phyloP scores from a whole-genome alignment of 2,888 invertebrate species.

The Eudemis profundana region DNA sequence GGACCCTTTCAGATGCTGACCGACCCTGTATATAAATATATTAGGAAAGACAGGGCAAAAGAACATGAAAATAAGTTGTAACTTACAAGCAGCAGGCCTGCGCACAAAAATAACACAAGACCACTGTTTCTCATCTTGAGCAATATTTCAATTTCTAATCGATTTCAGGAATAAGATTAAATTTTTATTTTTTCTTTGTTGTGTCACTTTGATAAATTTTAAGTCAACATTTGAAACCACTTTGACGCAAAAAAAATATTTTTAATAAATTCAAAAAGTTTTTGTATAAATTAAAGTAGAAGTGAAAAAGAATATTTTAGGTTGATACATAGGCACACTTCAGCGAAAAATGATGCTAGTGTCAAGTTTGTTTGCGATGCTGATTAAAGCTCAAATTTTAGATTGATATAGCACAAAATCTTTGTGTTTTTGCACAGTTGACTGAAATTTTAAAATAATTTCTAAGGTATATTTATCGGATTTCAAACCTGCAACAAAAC shows the following conservation, averaged over 20 bases:
- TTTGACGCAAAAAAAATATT: constrained; percentile 12
- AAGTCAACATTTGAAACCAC: constrained; percentile 31
- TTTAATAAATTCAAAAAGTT: not conserved
- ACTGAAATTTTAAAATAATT: too few species aligned
- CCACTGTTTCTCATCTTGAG: constrained; percentile 69
- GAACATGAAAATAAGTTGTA: not conserved
- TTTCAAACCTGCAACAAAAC: too few species aligned
- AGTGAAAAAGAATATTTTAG: not conserved
- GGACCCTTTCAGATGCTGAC: too few species aligned
- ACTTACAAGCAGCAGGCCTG: constrained; percentile 74
- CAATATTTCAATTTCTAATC: constrained; percentile 46
- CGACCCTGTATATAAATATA: too few species aligned
- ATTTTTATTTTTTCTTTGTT: constrained; percentile 20
- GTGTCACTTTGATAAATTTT: constrained; percentile 23
- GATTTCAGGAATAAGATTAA: constrained; percentile 35
- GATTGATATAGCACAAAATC: not conserved
- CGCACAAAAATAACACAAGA: constrained; percentile 71
- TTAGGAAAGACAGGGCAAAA: too few species aligned
- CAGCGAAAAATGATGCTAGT: not conserved
- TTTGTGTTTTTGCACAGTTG: not conserved
- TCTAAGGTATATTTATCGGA: too few species aligned
- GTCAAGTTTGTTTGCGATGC: constrained; percentile 12
- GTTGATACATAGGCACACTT: too few species aligned
- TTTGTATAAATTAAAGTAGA: too few species aligned
- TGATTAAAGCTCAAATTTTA: constrained; percentile 2